Base-by-base conservation (phyloP, 2,797 vertebrate genomes). In the Phyllotis vaccarum region DNA sequence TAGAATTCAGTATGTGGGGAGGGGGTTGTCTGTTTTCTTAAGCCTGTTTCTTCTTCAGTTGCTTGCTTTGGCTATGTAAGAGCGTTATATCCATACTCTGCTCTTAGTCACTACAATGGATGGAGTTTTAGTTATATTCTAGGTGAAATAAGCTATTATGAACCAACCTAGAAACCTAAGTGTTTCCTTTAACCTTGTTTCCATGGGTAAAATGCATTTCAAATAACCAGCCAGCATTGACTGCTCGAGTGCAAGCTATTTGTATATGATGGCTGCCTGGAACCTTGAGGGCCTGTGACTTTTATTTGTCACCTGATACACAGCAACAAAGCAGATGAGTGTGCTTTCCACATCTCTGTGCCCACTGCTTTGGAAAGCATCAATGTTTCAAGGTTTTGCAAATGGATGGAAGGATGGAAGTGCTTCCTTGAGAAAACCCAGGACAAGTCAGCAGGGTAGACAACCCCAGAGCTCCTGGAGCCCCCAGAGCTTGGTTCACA, bases 151-250 rank as follows among this genome's bases (percentile, higher is more conserved):
- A 90, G 86, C 79, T 94, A 80, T 89, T 68, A 85, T 14, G 52
- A 93, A 43, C 49, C 91, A 75, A 86, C 92, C 92, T 88, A 54
- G 87, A 95, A 96, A 82, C 52, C 29, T 16, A 58, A 87, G 91
- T 85, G 87, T 54, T 52, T 52, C 90, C 79, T 78, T 96, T 87
- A 60, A 87, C 83, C 95, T 79, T 68, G 93, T 97, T 96, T 97
- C 95, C 95, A 88, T 96, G 81, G 95, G 22, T 90, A 75, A 97
- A 95, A 78, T 49, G 66, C 74, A 90, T 70, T 94, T 93, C 75
- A 89, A 76, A 85, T 54, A 89, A 60, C 43, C 80, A 93, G 82
- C 66, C 58, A 54, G 68, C n/a, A 62, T 0, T 78, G 76, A 46
- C 83, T 34, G 34, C 72, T 72, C 43, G 83, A 91, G 76, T 0